Evolutionary conservation across 2,113 vertebrate species (phyloP), one percentile per base, ranked within the genome.

Genomic region (Cercocebus atys): DNA sequence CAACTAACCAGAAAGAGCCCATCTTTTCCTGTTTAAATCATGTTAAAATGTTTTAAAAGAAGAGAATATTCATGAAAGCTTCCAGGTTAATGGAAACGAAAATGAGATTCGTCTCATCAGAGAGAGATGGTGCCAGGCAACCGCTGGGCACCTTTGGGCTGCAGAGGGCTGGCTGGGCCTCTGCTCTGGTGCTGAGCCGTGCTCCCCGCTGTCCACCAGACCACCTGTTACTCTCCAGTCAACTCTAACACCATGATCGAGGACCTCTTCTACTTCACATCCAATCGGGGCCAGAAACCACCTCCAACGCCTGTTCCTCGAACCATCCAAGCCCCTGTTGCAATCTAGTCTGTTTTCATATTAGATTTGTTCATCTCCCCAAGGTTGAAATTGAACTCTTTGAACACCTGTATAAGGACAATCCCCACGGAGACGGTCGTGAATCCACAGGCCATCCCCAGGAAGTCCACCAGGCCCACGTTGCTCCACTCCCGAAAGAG

Each of bases 401-500:
- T 99, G 97, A 99, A 99, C 87, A 99, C 98, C 73, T 99, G 99
- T 82, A 99, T 99, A 72, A 99, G 99, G 93, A 99, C 98, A 61
- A 99, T 99, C 13, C 99, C 99, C 13, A 99, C 99, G 2, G 99
- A 99, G 83, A 99, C 99, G 0, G 99, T 99, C 13, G 98, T 98
- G 84, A 99, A 99, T 81, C 99, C 99, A 95, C 99, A 99, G 55
- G 99, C 98, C 99, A 99, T 99, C 47, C 99, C 99, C 45, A 99
- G 96, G 98, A 99, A 99, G 98, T 99, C 99, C 75, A 99, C 98
- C 0, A 99, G 66, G 17, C 99, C 99, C 18, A 99, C 99, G 0
- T 99, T 98, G 57, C 98, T 99, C 99, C 99, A 99, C 97, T 99
- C 99, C 93, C 98, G 99, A 98, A 99, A 99, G 79, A 99, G 99